Conservation (phyloP, 1,140 invertebrate genomes). For the Anagrus nilaparvatae region DNA sequence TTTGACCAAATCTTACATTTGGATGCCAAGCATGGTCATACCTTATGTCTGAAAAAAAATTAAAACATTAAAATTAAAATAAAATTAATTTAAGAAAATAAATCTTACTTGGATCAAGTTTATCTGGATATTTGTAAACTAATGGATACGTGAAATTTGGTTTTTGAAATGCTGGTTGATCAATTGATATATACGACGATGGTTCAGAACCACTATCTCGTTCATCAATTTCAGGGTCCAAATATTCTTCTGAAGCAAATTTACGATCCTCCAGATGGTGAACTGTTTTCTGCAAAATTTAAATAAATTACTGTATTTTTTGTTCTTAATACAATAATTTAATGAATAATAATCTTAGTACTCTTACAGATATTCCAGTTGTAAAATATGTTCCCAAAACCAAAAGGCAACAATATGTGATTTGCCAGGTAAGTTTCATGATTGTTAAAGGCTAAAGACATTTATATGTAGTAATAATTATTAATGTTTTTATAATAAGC, state of each 20-base stretch:
- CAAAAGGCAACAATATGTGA: conserved; percentile 5
- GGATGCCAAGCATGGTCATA: conserved; percentile 45
- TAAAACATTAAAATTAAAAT: not conserved
- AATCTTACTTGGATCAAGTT: conserved; percentile 20
- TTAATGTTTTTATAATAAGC: no score
- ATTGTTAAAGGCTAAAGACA: no score
- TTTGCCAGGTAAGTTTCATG: no score
- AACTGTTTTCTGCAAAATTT: conserved; percentile 4
- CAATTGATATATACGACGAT: conserved; percentile 7
- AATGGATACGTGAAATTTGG: not conserved
- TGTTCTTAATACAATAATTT: not conserved
- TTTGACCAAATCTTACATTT: conserved; percentile 56
- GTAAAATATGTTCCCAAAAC: not conserved
- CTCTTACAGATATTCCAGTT: not conserved
- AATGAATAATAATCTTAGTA: conserved; percentile 1
- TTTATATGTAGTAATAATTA: no score
- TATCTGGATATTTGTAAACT: conserved; percentile 4
- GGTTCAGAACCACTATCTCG: conserved; percentile 10
- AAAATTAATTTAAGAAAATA: conserved; percentile 1
- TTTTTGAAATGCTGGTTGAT: conserved; percentile 8
- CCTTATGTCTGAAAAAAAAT: conserved; percentile 28
- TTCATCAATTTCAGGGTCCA: conserved; percentile 16
- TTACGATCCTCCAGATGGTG: conserved; percentile 14
- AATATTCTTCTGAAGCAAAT: conserved; percentile 12
- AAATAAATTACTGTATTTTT: not conserved